phyloP scores from a whole-genome alignment of 2,113 vertebrate genomes.

The Gobiocypris rarus region DNA sequence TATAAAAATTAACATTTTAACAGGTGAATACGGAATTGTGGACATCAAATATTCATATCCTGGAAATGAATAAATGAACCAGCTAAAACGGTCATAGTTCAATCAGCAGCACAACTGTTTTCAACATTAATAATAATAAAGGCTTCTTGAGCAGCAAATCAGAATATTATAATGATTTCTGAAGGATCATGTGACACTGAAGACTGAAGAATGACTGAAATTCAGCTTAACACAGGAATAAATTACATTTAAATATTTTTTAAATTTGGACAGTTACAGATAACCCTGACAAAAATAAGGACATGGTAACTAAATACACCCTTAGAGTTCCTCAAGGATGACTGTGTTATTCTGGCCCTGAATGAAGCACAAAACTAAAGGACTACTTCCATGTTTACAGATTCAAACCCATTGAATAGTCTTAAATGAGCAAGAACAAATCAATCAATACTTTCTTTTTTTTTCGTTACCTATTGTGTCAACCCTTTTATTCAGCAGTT shows the following conservation, averaged over 20 bases:
- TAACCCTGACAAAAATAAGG: slow-evolving; percentile 23
- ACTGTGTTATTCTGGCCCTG: background rate
- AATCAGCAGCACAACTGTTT: too few species aligned
- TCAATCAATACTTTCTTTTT: background rate
- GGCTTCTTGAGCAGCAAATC: background rate
- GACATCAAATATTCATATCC: too few species aligned
- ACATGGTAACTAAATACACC: slow-evolving; percentile 57
- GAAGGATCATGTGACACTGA: background rate
- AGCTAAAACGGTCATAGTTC: too few species aligned
- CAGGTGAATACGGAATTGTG: too few species aligned
- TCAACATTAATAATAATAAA: background rate
- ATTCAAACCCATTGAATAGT: background rate
- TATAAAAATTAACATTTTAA: too few species aligned
- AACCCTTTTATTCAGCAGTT: background rate
- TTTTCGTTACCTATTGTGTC: background rate
- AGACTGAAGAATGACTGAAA: background rate
- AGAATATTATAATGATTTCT: background rate
- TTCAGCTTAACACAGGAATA: background rate
- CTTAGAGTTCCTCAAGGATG: background rate
- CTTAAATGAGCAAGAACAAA: background rate
- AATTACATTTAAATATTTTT: background rate
- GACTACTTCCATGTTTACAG: background rate
- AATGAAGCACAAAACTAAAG: background rate
- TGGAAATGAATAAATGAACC: too few species aligned
- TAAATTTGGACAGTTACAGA: background rate